These are phyloP conservation scores for Cephalopachus bancanus DNA, from an alignment of 2,797 vertebrate species.

Conservation along the genomic window DNA sequence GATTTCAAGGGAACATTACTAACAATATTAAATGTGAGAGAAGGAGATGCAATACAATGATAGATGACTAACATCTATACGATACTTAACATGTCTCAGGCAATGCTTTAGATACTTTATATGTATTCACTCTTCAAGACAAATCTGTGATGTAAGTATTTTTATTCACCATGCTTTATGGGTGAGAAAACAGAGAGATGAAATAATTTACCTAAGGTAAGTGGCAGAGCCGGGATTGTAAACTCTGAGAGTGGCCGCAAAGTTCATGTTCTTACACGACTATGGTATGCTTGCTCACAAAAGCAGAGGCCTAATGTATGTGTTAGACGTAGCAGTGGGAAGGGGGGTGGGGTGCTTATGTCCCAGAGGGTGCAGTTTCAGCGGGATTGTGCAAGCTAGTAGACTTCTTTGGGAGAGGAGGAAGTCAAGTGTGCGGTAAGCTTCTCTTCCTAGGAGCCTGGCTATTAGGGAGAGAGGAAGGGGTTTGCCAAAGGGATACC, in stretches of 20 bases:
- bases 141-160: neutral
- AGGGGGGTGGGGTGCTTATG: neutral
- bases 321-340: neutral
- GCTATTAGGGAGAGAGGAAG: neutral
- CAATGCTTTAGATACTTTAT: neutral
- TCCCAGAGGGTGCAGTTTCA: neutral
- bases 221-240: neutral
- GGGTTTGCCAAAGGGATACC: neutral
- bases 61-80: neutral
- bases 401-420: neutral
- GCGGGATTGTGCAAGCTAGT: neutral
- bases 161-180: neutral
- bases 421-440: neutral
- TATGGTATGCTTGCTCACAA: neutral
- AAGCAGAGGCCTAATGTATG: neutral
- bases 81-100: neutral
- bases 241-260: neutral
- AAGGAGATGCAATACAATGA: neutral
- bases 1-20: constrained; percentile 13
- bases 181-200: neutral
- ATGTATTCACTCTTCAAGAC: neutral
- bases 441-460: neutral
- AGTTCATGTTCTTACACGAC: neutral
- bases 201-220: constrained; percentile 43
- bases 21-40: neutral